phyloP scores from a whole-genome alignment of 2,113 vertebrate genomes.

The Chamaetylas fuelleborni region DNA sequence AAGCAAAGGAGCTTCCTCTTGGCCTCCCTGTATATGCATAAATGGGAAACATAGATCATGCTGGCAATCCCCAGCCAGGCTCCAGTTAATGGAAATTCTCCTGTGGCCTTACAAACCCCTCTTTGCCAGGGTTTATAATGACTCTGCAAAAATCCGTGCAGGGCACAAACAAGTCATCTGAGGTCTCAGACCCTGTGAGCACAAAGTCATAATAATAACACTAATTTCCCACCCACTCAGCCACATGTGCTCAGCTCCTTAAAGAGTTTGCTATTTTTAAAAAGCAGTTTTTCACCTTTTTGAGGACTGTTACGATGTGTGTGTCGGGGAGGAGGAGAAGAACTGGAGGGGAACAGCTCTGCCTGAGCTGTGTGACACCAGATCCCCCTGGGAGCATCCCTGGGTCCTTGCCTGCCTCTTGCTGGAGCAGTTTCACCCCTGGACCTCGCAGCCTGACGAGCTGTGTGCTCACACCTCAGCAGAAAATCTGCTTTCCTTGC shows the following conservation, averaged over 20 bases:
- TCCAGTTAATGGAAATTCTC: conserved; percentile 41
- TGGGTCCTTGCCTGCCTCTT: not conserved
- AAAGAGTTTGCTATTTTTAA: not conserved
- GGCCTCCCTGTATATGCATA: conserved; percentile 22
- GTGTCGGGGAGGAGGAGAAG: rapidly evolving
- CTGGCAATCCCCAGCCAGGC: conserved; percentile 23
- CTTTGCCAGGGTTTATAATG: conserved; percentile 26
- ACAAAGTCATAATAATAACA: not conserved
- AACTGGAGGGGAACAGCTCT: not conserved
- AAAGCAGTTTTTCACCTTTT: not conserved
- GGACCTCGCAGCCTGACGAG: not conserved
- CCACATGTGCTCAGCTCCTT: not conserved
- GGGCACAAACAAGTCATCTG: conserved; percentile 16
- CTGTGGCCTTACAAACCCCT: conserved; percentile 30
- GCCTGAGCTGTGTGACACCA: not conserved
- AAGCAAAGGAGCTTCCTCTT: conserved; percentile 14
- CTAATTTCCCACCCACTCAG: conserved; percentile 41
- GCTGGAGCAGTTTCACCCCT: not conserved
- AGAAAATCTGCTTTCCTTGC: not conserved
- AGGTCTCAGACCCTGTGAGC: conserved; percentile 17
- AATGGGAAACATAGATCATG: conserved; percentile 8
- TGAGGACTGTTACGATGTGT: not conserved
- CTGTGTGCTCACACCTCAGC: not conserved
- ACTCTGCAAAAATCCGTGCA: conserved; percentile 39
- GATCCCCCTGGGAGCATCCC: not conserved